These are phyloP conservation scores for Procapra przewalskii DNA, from an alignment of 2,113 vertebrate genomes.

Conservation along the genomic window DNA sequence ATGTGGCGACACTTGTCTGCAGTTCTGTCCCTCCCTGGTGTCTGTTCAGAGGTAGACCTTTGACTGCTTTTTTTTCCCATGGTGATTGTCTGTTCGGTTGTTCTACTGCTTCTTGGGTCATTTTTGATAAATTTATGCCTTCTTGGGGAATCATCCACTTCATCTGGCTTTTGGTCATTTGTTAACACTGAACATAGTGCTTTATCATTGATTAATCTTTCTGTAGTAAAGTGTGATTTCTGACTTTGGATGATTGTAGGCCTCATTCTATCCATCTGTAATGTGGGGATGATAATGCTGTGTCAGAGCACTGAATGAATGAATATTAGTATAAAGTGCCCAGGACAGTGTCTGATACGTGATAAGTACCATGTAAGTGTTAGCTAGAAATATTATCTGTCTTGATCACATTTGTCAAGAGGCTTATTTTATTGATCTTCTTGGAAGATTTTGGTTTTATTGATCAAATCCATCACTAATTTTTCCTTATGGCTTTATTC, in stretches of 20 bases:
- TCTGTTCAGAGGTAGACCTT: background rate
- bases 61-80: background rate
- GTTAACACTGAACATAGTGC: background rate
- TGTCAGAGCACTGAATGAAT: background rate
- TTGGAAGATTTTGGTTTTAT: background rate
- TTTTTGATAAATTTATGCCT: background rate
- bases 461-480: background rate
- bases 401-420: background rate
- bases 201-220: background rate
- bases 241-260: background rate
- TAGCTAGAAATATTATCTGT: background rate
- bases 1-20: no score
- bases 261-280: background rate
- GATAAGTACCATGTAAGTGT: background rate
- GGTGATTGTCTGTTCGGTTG: background rate
- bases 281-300: background rate
- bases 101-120: background rate
- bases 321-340: background rate
- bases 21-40: background rate
- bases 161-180: background rate
- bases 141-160: background rate
- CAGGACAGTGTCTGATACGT: background rate
- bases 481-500: background rate
- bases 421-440: background rate
- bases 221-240: background rate